phyloP scores from a whole-genome alignment of 1,140 invertebrate species.

The Aplysia californica region DNA sequence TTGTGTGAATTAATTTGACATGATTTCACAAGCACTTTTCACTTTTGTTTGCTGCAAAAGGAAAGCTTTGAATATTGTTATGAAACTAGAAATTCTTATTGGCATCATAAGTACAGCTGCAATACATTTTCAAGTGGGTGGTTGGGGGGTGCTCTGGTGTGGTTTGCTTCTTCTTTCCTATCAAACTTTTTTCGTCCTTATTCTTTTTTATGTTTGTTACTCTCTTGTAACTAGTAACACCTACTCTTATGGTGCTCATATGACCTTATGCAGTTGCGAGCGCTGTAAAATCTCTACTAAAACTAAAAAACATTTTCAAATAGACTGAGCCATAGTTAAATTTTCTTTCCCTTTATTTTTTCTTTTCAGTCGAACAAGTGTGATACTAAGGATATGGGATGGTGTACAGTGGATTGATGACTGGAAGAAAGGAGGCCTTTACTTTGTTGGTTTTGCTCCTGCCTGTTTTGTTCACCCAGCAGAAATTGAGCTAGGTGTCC shows the following conservation, averaged over 20 bases:
- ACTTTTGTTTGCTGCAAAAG: no score
- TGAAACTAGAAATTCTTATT: no score
- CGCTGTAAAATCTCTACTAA: background rate
- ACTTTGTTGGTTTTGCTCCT: slow-evolving; percentile 14
- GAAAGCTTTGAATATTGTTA: no score
- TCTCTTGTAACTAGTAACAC: background rate
- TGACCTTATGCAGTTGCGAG: background rate
- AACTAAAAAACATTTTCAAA: background rate
- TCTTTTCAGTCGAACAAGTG: slow-evolving; percentile 12
- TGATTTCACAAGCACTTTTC: no score
- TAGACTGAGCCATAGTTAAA: background rate
- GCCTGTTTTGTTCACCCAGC: slow-evolving; percentile 23
- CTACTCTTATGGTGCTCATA: background rate
- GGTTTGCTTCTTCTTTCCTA: background rate
- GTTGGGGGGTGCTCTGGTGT: background rate
- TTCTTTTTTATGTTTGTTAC: background rate
- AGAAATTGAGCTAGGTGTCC: slow-evolving; percentile 6
- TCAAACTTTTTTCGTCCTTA: background rate
- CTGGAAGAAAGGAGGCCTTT: slow-evolving; percentile 29
- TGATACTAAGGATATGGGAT: slow-evolving; percentile 14
- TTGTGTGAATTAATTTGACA: no score
- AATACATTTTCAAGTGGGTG: no score
- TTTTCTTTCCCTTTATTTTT: background rate
- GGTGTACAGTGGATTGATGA: slow-evolving; percentile 18
- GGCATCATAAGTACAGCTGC: no score